Percentiles rank a stretch among this genome's conserved stretches.
phyloP scores from a whole-genome alignment of 2,113 vertebrate species.

The Eleginops maclovinus region DNA sequence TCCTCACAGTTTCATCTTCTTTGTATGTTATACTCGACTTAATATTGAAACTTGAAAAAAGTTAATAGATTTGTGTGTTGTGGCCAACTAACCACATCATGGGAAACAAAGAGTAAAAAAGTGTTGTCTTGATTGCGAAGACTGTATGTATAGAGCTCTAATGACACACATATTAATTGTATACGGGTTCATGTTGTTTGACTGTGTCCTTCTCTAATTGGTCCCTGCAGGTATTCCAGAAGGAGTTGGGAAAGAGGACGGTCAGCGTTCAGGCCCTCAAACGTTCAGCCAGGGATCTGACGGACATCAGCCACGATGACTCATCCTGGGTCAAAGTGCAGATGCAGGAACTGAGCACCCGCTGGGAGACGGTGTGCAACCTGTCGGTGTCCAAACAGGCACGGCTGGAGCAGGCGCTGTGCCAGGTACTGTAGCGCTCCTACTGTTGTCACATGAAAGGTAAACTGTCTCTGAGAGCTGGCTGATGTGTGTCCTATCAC shows the following conservation, averaged over 20 bases:
- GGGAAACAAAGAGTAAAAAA: too few relatives aligned
- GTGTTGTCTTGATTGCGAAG: too few relatives aligned
- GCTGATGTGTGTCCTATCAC: constrained; percentile 28
- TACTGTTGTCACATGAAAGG: neutral
- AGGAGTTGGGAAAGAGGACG: constrained; percentile 95
- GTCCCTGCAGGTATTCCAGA: constrained; percentile 92
- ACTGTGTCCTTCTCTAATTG: neutral
- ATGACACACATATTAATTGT: too few relatives aligned
- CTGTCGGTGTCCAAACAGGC: constrained; percentile 95
- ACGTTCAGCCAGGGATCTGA: constrained; percentile 92
- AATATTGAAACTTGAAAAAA: too few relatives aligned
- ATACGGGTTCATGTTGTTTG: constrained; percentile 1
- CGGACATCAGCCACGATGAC: constrained; percentile 92
- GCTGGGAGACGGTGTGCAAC: constrained; percentile 97
- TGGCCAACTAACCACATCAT: too few relatives aligned
- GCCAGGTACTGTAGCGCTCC: constrained; percentile 84
- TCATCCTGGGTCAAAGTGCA: constrained; percentile 98
- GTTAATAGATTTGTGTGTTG: too few relatives aligned
- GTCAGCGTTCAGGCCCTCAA: constrained; percentile 95
- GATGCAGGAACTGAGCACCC: constrained; percentile 95
- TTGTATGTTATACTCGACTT: too few relatives aligned
- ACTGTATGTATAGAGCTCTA: too few relatives aligned
- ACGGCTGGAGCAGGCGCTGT: constrained; percentile 93
- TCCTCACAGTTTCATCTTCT: too few relatives aligned
- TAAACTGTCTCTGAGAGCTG: neutral